Evolutionary conservation across 2,113 vertebrate genomes (phyloP).

Genomic region (Eublepharis macularius): DNA sequence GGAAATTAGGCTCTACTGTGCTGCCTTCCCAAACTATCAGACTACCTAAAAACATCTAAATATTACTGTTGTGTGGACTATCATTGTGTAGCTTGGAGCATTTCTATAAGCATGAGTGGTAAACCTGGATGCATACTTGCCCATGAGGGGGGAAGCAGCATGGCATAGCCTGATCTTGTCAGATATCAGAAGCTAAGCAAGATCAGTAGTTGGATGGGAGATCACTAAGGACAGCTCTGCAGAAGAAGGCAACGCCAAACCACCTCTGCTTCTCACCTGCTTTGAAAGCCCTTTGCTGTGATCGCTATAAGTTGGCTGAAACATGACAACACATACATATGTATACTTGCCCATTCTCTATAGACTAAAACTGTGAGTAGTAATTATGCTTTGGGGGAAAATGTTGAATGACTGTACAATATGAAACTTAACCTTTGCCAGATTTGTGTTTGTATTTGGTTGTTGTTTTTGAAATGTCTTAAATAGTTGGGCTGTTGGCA

Average conservation of each 20-base stretch:
- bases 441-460: background rate
- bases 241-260: no score
- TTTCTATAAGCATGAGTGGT: background rate
- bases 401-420: slow-evolving; percentile 51
- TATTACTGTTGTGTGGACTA: background rate
- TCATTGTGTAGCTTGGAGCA: background rate
- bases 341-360: background rate
- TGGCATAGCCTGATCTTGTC: no score
- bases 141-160: no score
- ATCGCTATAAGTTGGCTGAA: no score
- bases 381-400: slow-evolving; percentile 11
- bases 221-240: no score
- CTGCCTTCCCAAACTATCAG: slow-evolving; percentile 28
- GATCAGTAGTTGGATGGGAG: no score
- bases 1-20: no score
- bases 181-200: no score
- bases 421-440: slow-evolving; percentile 24
- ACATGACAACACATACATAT: no score
- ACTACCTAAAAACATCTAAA: slow-evolving; percentile 9
- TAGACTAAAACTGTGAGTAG: slow-evolving; percentile 33
- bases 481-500: background rate
- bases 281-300: no score
- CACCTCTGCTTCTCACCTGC: no score
- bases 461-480: background rate
- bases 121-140: fast-evolving